Evolutionary conservation across 2,797 vertebrate genomes (phyloP).

Genomic region (Cryptoprocta ferox): DNA sequence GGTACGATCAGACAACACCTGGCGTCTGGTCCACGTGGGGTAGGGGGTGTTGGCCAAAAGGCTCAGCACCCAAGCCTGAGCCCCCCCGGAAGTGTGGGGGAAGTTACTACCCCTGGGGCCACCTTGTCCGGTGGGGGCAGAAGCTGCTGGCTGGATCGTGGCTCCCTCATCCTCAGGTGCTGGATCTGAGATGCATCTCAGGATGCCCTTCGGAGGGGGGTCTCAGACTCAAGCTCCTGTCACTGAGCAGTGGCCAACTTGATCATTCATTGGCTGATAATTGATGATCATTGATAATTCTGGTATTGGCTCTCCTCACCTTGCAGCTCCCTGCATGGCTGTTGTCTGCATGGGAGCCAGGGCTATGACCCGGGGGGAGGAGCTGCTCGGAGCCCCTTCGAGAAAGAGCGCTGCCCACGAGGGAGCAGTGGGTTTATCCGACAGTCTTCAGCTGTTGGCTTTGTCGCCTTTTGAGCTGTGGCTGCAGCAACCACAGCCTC

Average conservation of each 20-base stretch:
- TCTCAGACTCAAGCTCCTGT: background rate
- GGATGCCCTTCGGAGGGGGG: too few relatives aligned
- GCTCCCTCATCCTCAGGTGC: background rate
- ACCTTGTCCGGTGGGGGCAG: background rate
- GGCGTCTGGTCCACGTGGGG: fast-evolving
- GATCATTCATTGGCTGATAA: background rate
- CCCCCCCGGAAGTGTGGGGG: background rate
- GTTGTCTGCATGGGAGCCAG: background rate
- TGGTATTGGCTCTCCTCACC: background rate
- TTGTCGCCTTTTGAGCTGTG: background rate
- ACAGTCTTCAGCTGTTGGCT: background rate
- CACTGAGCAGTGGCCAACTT: fast-evolving
- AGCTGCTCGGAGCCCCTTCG: background rate
- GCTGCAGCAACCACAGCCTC: background rate
- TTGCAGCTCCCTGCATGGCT: too few relatives aligned
- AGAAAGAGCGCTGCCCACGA: background rate
- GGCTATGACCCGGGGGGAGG: background rate
- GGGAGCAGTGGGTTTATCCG: background rate
- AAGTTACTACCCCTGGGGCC: background rate
- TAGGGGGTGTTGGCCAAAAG: background rate
- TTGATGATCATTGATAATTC: background rate
- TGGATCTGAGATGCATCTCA: background rate
- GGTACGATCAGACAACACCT: background rate
- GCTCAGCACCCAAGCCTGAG: background rate
- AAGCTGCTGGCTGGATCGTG: background rate